A percentile compares a stretch with the other conserved stretches of the same genome.
These are phyloP conservation scores for Drosophila sp. DNA, from an alignment of 1,140 invertebrate species.

Conservation along the genomic window DNA sequence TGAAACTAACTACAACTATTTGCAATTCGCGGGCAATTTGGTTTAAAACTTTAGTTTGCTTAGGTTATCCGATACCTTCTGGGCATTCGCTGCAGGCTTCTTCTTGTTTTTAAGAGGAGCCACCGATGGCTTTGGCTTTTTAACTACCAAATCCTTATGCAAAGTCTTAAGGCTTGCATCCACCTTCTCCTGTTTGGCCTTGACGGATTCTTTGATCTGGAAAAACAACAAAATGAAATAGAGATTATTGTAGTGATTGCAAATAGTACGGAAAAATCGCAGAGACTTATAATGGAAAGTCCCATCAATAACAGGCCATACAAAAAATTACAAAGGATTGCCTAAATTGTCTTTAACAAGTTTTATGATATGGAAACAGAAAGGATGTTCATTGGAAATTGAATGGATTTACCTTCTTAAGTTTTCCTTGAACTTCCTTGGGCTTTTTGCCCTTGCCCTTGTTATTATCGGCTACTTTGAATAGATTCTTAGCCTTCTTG, in stretches of 20 bases:
- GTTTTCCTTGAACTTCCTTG: conserved; percentile 79
- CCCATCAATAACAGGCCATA: no score
- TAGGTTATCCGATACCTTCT: conserved; percentile 69
- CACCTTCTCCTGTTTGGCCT: conserved; percentile 76
- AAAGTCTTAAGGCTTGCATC: conserved; percentile 74
- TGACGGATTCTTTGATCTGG: conserved; percentile 76
- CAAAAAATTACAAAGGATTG: no score
- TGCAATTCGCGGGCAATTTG: conserved; percentile 1
- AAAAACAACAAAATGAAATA: neutral
- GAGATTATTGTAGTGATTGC: no score
- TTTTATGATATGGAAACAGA: no score
- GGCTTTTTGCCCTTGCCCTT: conserved; percentile 80
- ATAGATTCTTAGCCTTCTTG: conserved; percentile 76
- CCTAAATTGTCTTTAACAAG: no score
- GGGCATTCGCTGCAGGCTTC: conserved; percentile 69
- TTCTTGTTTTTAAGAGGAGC: conserved; percentile 63
- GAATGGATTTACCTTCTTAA: conserved; percentile 68
- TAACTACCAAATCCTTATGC: conserved; percentile 80
- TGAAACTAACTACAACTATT: conserved; percentile 38
- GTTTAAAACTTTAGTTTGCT: conserved; percentile 76
- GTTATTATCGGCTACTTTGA: conserved; percentile 65
- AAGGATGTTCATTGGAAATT: no score
- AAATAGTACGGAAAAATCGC: no score
- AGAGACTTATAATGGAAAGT: no score
- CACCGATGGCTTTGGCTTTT: conserved; percentile 65